Conservation (phyloP, 2,888 invertebrate species). For the Laothoe populi region DNA sequence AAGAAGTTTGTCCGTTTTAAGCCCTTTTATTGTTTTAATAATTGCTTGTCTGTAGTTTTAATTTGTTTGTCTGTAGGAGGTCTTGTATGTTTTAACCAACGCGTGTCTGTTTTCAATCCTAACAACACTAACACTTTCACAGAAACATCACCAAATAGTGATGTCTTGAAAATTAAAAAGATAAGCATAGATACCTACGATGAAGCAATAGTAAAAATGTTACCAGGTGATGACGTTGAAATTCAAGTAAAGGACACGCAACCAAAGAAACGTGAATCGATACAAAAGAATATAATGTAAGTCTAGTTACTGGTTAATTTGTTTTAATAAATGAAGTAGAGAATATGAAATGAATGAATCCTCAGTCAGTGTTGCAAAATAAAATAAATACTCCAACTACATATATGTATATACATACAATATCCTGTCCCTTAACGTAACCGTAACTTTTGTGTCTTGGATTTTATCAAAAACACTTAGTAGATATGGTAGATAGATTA, state of each 20-base stretch:
- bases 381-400: no score
- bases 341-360: no score
- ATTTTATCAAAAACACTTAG: no score
- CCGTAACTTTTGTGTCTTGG: no score
- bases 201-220: slow-evolving; percentile 70
- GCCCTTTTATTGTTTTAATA: neutral
- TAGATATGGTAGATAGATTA: no score
- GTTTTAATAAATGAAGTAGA: neutral
- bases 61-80: neutral
- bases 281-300: slow-evolving; percentile 75
- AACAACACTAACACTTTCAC: slow-evolving; percentile 35
- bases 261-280: slow-evolving; percentile 57
- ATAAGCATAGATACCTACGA: slow-evolving; percentile 55
- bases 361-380: no score
- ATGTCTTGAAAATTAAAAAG: slow-evolving; percentile 53
- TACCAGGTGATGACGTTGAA: slow-evolving; percentile 63
- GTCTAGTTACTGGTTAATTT: slow-evolving; percentile 42
- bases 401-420: no score
- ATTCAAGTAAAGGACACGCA: slow-evolving; percentile 52
- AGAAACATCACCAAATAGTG: slow-evolving; percentile 55
- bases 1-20: neutral
- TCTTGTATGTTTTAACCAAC: neutral
- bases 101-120: neutral
- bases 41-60: neutral
- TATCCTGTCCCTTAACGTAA: no score